phyloP scores from a whole-genome alignment of 2,113 vertebrate species.

The Galbula dea region DNA sequence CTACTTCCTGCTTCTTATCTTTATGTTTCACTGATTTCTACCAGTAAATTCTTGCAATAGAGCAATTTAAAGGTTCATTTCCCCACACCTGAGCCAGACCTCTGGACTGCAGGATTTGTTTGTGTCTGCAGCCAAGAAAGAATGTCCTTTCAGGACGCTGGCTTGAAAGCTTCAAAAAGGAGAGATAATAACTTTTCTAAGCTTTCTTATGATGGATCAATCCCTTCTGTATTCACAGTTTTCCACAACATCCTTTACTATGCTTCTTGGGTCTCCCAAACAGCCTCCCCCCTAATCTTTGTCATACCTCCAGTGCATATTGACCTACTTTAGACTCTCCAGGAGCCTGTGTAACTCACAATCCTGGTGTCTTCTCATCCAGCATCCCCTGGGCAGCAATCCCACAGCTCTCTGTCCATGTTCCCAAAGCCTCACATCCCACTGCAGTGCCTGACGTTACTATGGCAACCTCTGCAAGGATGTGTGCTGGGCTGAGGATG shows the following conservation, averaged over 20 bases:
- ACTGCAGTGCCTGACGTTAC: background rate
- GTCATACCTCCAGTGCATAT: background rate
- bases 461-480: background rate
- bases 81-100: background rate
- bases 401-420: background rate
- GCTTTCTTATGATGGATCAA: background rate
- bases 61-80: background rate
- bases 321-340: background rate
- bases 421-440: background rate
- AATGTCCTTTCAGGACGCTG: background rate
- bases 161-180: background rate
- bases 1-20: background rate
- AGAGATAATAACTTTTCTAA: background rate
- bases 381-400: background rate
- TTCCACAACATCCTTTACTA: background rate
- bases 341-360: background rate
- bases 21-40: background rate
- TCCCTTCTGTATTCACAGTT: background rate
- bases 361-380: fast-evolving
- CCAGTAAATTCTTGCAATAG: background rate
- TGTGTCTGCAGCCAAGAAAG: background rate
- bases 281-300: background rate
- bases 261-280: background rate
- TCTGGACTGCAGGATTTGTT: background rate
- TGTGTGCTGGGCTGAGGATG: background rate